Evolutionary conservation across 2,888 invertebrate species (phyloP).

Genomic region (Pammene fasciana): DNA sequence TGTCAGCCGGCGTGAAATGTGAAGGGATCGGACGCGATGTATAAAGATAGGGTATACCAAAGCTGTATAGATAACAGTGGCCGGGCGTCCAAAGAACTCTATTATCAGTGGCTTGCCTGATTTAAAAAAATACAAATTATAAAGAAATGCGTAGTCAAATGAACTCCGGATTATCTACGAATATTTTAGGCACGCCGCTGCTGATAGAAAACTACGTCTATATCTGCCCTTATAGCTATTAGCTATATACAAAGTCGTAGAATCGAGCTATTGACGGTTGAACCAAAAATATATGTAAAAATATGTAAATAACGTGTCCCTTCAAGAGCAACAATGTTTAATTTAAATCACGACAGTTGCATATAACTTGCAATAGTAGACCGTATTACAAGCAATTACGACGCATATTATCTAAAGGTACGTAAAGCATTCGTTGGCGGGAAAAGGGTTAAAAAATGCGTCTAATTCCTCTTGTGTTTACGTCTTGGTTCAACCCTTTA

Average conservation of each 20-base stretch:
- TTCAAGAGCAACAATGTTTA: no score
- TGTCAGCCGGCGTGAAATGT: slow-evolving; percentile 16
- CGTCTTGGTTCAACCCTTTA: neutral
- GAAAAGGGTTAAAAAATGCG: no score
- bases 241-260: slow-evolving; percentile 22
- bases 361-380: no score
- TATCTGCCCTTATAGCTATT: slow-evolving; percentile 15
- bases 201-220: neutral
- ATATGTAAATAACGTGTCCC: neutral
- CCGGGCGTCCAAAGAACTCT: neutral
- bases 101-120: no score
- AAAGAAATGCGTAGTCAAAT: no score
- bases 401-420: no score
- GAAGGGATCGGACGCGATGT: slow-evolving; percentile 9
- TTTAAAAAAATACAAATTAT: no score
- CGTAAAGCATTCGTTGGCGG: no score
- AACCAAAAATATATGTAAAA: slow-evolving; percentile 1
- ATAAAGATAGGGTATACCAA: slow-evolving; percentile 37
- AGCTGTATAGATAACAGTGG: slow-evolving; percentile 33
- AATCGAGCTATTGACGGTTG: slow-evolving; percentile 3
- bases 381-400: no score
- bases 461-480: neutral
- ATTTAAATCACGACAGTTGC: no score
- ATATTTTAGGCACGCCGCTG: no score
- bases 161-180: no score